phyloP scores from a whole-genome alignment of 2,113 vertebrate genomes.

The Sorex fumeus region DNA sequence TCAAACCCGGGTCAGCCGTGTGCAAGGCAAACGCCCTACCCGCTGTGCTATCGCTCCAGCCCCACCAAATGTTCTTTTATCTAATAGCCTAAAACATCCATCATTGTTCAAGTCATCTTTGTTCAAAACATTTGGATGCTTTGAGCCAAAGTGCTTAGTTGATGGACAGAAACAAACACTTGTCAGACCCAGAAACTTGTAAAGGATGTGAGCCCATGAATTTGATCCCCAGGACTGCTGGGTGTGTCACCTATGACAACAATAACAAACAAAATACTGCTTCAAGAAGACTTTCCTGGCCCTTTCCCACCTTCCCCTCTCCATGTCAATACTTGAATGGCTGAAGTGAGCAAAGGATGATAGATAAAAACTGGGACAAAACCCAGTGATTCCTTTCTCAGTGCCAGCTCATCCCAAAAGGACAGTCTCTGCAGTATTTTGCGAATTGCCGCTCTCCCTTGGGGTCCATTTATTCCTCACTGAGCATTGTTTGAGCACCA shows the following conservation, averaged over 20 bases:
- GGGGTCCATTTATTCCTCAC: constrained; percentile 7
- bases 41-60: no score
- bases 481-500: neutral
- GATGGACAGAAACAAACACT: neutral
- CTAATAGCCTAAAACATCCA: no score
- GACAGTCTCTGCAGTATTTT: neutral
- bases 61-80: no score
- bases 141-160: neutral
- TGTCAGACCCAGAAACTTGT: constrained; percentile 3
- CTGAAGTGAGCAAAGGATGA: neutral
- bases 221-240: no score
- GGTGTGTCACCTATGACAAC: neutral
- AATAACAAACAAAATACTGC: neutral
- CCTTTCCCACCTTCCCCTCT: neutral
- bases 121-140: no score
- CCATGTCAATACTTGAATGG: constrained; percentile 12
- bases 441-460: constrained; percentile 10
- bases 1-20: no score
- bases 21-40: no score
- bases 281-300: neutral
- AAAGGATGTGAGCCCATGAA: no score
- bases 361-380: neutral
- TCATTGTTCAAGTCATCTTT: no score
- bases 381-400: neutral
- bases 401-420: neutral